These are phyloP conservation scores for Styela plicata DNA, from an alignment of 23 tunicate genomes.

Conservation along the genomic window DNA sequence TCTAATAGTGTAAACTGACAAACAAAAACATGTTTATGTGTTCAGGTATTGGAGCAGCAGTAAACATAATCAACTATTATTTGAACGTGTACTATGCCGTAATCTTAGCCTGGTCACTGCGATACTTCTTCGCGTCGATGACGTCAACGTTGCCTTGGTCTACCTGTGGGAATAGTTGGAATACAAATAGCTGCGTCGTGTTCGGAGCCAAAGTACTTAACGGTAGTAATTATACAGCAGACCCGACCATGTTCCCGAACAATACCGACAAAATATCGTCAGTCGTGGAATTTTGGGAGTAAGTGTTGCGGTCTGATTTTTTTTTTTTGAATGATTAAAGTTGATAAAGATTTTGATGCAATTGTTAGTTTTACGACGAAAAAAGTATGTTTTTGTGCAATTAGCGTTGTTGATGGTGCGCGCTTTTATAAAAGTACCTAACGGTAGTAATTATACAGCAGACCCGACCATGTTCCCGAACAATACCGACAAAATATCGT, in stretches of 20 bases:
- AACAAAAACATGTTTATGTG: too few species aligned
- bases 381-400: too few species aligned
- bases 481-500: constrained; percentile 37
- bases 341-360: too few species aligned
- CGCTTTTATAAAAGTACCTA: neutral
- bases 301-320: constrained; percentile 25
- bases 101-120: constrained; percentile 77
- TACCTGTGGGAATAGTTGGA: constrained; percentile 72
- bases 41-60: constrained; percentile 77
- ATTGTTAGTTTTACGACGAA: too few species aligned
- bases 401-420: too few species aligned
- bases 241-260: neutral
- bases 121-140: constrained; percentile 92
- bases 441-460: neutral
- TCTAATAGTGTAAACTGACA: too few species aligned
- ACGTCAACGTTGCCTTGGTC: constrained; percentile 70
- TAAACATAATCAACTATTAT: constrained; percentile 83
- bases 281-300: constrained; percentile 86
- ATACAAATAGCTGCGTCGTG: constrained; percentile 64
- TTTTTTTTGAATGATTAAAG: too few species aligned
- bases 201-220: constrained; percentile 35
- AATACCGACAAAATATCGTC: constrained; percentile 46
- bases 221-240: neutral
- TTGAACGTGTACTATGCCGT: constrained; percentile 89
- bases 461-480: neutral